Base-by-base conservation (phyloP, 2,797 vertebrate species). In the Liparis tanakae region DNA sequence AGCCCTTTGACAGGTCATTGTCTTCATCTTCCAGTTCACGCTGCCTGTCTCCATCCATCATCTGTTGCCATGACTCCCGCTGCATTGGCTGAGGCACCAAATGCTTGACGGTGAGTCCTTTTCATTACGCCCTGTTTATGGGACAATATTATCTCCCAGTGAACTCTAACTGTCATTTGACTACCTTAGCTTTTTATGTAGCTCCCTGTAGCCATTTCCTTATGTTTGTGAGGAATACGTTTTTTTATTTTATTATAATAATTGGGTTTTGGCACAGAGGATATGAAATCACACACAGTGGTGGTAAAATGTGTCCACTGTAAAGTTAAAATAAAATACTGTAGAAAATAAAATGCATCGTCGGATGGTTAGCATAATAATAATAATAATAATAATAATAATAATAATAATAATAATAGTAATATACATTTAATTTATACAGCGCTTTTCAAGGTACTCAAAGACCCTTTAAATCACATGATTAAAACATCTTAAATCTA, bases 61-160 rank as follows among this genome's bases (percentile, higher is more conserved):
- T 53, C 63, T 48, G 72, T 67, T 66, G 60, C 78, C 80, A 84
- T 83, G 84, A 61, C 62, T 79, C 61, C 51, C 44, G 36, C 36
- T 8, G 55, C 57, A 30, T 10, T 64, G 78, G 25, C 81, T 87
- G 59, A 44, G 64, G 57, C 50, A 56, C 72, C 56, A 51, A 48
- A 17, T 67, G 39, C 22, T 83, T 78, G 34, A 75, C 77, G 75
- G 59, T 79, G 51, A 75, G 64, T 72, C 22, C 67, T 76, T 79
- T 85, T 89, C 82, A 86, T 86, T 81, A 78, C 67, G 48, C 62
- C 81, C 48, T 67, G 62, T 72, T 86, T 84, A 67, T 30, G 65
- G 80, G 74, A 73, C 76, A 65, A 57, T 83, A 62, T 79, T 57
- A 48, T 78, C 70, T 79, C 70, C 73, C 74, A 72, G 71, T 70